Evolutionary conservation across 2,888 invertebrate species (phyloP), one percentile per base, ranked within the genome.

Genomic region (Drosophila mimica): DNA sequence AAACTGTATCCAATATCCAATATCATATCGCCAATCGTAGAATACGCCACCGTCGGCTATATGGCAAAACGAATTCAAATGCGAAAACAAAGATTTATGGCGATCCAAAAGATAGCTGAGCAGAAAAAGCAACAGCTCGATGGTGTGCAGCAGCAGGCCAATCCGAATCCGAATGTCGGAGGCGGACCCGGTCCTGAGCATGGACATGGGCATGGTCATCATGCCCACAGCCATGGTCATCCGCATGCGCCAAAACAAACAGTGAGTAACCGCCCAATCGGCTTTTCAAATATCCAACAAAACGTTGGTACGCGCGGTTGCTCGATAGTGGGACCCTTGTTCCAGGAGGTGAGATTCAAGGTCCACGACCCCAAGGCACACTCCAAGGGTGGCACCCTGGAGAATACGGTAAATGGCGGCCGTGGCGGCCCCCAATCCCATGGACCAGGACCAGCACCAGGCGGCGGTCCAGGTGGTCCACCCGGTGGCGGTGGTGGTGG

Each of bases 41-140:
- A 99, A 95, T 99, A 99, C 94, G 99, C 99, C 82, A 97, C 98
- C 82, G 99, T 99, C 89, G 98, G 98, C 84, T 99, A 99, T 94
- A 97, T 99, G 97, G 98, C 98, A 86, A 99, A 98, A 94, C 95
- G 98, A 94, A 97, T 98, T 94, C 98, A 98, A 94, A 98, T 98
- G 97, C 95, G 98, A 93, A 98, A 98, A 94, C 98, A 97, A 94
- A 95, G 98, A 93, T 97, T 97, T 94, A 95, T 97, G 93, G 96
- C 97, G 73, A 96, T 97, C 91, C 97, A 98, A 93, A 98, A 98
- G 94, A 97, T 98, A 93, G 97, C 97, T 81, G 97, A 97, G 91
- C 97, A 98, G 94, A 97, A 98, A 94, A 97, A 97, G 94, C 94
- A 97, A 81, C 96, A 96, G 89, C 96, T 97, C 81, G 97, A 97